Percentiles rank a stretch among this genome's conserved stretches.
Conservation (phyloP, 1,140 invertebrate species). For the Polyergus mexicanus region DNA sequence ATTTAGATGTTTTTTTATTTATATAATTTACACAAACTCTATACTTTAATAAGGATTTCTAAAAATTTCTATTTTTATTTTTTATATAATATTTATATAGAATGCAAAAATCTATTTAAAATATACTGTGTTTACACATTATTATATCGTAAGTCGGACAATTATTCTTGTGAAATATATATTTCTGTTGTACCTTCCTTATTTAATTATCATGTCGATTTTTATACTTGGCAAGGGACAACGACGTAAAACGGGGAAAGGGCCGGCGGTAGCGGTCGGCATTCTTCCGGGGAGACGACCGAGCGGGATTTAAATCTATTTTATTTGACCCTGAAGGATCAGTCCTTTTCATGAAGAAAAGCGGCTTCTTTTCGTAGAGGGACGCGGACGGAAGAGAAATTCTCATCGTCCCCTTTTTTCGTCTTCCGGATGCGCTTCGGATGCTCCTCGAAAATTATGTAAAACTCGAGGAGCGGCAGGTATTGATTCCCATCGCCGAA, state of each 20-base stretch:
- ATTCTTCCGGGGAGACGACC: conserved; percentile 29
- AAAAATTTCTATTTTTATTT: neutral
- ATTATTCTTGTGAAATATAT: neutral
- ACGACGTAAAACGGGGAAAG: neutral
- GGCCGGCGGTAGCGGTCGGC: neutral
- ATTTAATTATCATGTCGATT: conserved; percentile 50
- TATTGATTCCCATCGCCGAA: conserved; percentile 45
- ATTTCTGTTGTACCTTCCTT: conserved; percentile 1
- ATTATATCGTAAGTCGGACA: neutral
- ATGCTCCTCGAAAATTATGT: conserved; percentile 37
- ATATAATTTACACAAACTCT: neutral
- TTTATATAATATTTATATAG: neutral
- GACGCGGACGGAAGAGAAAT: conserved; percentile 8
- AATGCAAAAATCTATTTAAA: neutral
- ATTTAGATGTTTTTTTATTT: conserved; percentile 1
- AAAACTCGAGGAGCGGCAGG: conserved; percentile 31
- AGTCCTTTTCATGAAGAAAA: conserved; percentile 48
- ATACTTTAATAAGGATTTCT: neutral
- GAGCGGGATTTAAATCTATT: conserved; percentile 60
- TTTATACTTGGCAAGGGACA: neutral
- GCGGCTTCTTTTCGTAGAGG: neutral
- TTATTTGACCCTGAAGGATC: conserved; percentile 60
- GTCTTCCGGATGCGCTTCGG: neutral
- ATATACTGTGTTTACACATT: neutral
- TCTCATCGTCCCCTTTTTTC: conserved; percentile 26